Base-by-base conservation (phyloP, 2,888 invertebrate species). In the Acleris emargana region DNA sequence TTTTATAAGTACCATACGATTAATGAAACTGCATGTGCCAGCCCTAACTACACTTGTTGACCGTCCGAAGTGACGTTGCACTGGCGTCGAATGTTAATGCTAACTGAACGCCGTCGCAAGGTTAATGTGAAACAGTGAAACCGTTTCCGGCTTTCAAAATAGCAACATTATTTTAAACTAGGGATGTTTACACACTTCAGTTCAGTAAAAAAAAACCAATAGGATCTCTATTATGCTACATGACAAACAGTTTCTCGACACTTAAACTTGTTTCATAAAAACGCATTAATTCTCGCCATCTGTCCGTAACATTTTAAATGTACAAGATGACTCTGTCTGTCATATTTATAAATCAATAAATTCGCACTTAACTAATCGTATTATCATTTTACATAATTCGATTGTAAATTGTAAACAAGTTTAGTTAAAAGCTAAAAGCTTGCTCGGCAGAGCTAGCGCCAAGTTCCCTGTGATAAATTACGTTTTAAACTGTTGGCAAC, bases 401-500 rank as follows among this genome's bases (percentile, higher is more conserved):
- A 66, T 66, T 61, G 60, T 38, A 66, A 66, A 25, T 32, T 32
- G 55, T 38, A 66, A 66, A 25, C 20, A 22, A 43, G 59, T 60
- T 67, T 63, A 55, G 59, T 59, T 60, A 64, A 63, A 80, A 82
- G 82, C 79, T 87, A 85, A 88, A 87, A 86, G 84, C 80, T 80
- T 87, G 85, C 87, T 76, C 73, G 75, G 83, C 78, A 80, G 81
- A 84, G 83, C 75, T 80, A 69, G 75, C 75, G 83, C 81, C 83
- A 83, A 84, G 77, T 80, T 77, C 72, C 73, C 71, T 62, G 76
- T 89, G 87, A 90, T 86, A 85, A 86, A 91, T 81, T 85, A 80
- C 80, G 76, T 84, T 87, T 88, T 88, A 87, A 89, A 88, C 80
- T 87, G 88, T 87, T 89, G 87, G 86, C 84, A 88, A 79, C 87